Conservation (phyloP, 2,113 vertebrate species). For the Rhea pennata region DNA sequence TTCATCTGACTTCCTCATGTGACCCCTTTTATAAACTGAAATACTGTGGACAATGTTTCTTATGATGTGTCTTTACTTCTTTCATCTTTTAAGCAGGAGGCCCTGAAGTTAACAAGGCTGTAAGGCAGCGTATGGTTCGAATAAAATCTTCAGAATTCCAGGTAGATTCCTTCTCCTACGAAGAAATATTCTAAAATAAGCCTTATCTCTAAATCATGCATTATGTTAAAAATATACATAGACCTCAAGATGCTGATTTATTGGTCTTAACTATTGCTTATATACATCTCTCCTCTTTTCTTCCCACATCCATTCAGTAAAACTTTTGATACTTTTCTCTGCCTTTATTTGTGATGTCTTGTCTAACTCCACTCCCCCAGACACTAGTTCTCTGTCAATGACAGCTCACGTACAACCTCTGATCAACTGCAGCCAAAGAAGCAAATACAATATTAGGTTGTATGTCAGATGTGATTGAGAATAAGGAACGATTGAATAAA, state of each 20-base stretch:
- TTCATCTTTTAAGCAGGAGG: neutral
- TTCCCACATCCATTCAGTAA: neutral
- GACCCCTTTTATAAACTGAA: neutral
- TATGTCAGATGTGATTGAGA: neutral
- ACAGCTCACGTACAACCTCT: neutral
- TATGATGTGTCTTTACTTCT: neutral
- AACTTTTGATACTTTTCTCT: neutral
- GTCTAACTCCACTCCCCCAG: no score
- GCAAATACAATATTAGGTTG: neutral
- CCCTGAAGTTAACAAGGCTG: neutral
- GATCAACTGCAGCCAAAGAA: neutral
- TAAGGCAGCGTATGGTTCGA: neutral
- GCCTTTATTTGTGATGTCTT: neutral
- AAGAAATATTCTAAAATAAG: neutral
- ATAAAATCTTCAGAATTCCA: neutral
- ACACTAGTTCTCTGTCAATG: neutral
- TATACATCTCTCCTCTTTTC: neutral
- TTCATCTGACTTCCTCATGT: neutral
- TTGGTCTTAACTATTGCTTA: neutral
- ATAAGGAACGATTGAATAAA: neutral
- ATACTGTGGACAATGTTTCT: neutral
- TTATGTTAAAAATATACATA: neutral
- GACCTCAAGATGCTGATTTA: neutral
- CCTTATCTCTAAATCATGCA: no score
- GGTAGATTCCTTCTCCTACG: neutral